These are phyloP conservation scores for Sphinx pinastri DNA, from an alignment of 2,888 invertebrate species.

Conservation along the genomic window DNA sequence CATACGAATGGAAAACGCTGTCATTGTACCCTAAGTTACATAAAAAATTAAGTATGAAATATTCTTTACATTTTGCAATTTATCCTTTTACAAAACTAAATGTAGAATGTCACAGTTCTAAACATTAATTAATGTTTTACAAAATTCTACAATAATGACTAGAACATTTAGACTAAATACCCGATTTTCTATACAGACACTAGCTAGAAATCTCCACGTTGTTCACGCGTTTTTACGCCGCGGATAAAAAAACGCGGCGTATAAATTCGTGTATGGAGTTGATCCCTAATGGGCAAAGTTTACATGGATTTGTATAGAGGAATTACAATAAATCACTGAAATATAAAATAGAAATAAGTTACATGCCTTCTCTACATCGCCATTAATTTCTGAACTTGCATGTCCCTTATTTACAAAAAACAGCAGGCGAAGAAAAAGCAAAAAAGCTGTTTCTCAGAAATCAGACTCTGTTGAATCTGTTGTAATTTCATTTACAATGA, in stretches of 20 bases:
- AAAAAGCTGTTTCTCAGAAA: too few relatives aligned
- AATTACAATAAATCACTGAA: not conserved
- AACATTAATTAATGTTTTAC: constrained; percentile 41
- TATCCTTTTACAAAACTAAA: not conserved
- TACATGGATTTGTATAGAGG: not conserved
- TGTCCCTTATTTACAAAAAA: too few relatives aligned
- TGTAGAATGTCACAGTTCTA: constrained; percentile 9
- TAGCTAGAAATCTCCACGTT: constrained; percentile 10
- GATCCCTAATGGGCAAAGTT: not conserved
- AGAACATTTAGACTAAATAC: constrained; percentile 55
- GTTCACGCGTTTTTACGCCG: not conserved
- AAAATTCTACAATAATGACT: constrained; percentile 66
- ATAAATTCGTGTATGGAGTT: constrained; percentile 2
- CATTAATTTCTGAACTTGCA: too few relatives aligned
- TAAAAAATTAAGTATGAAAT: constrained; percentile 20
- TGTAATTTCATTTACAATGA: too few relatives aligned
- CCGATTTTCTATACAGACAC: constrained; percentile 41
- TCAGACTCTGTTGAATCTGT: too few relatives aligned
- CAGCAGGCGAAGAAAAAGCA: too few relatives aligned
- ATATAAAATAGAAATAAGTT: too few relatives aligned
- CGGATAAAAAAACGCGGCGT: constrained; percentile 1
- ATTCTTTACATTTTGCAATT: constrained; percentile 2
- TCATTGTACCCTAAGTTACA: constrained; percentile 19
- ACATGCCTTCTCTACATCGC: too few relatives aligned
- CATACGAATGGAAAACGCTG: not conserved